phyloP scores from a whole-genome alignment of 2,113 vertebrate genomes.

The Amazona vittata region DNA sequence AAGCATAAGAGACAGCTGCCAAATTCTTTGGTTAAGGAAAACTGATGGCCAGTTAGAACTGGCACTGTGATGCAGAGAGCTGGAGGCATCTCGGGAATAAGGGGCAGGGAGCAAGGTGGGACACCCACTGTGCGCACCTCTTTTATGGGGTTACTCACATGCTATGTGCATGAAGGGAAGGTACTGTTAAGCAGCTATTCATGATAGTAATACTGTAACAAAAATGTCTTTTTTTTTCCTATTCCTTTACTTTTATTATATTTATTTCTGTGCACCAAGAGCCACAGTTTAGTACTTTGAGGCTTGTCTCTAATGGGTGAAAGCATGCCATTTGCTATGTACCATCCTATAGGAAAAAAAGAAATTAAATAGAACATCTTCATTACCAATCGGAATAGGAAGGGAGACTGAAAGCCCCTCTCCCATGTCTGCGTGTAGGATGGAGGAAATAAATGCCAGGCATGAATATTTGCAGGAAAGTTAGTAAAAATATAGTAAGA shows the following conservation, averaged over 20 bases:
- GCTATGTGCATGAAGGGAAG: fast-evolving
- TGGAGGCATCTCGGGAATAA: background rate
- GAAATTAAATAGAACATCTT: background rate
- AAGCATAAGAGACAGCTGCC: background rate
- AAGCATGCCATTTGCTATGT: background rate
- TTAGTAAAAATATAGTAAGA: background rate
- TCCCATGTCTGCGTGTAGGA: background rate
- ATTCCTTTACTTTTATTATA: background rate
- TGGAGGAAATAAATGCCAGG: background rate
- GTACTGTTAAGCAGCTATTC: background rate
- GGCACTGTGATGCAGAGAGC: background rate
- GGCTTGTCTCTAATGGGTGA: background rate
- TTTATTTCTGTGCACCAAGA: background rate
- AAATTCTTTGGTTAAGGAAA: background rate
- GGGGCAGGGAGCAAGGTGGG: background rate
- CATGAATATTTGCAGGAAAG: background rate
- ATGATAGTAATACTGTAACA: background rate
- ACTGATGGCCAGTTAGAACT: background rate
- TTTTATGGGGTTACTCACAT: background rate
- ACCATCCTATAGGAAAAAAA: background rate
- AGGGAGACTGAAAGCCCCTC: background rate
- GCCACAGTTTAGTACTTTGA: background rate
- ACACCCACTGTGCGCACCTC: background rate
- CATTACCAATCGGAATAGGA: background rate
- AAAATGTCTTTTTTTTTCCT: background rate